These are phyloP conservation scores for Taenaris catops DNA, from an alignment of 2,888 invertebrate genomes.

Conservation along the genomic window DNA sequence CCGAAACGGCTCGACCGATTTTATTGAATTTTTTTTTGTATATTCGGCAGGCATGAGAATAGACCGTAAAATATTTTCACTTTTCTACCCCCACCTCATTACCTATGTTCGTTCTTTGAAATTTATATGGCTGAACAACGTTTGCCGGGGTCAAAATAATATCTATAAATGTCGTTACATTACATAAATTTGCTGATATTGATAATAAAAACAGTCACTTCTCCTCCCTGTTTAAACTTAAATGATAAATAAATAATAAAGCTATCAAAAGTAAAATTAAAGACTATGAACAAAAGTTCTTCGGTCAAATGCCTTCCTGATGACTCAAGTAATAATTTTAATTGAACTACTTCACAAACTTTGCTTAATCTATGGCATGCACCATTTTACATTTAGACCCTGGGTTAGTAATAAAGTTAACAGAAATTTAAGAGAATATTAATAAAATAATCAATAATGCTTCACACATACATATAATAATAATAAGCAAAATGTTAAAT, in stretches of 20 bases:
- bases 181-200: no score
- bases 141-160: no score
- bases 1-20: no score
- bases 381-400: slow-evolving; percentile 49
- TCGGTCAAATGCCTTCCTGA: slow-evolving; percentile 12
- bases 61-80: no score
- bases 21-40: no score
- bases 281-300: slow-evolving; percentile 21
- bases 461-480: slow-evolving; percentile 10
- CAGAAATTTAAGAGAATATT: slow-evolving; percentile 17
- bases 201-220: slow-evolving; percentile 12
- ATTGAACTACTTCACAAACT: slow-evolving; percentile 29
- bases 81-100: no score
- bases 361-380: slow-evolving; percentile 67
- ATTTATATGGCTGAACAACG: no score
- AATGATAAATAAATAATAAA: slow-evolving; percentile 27
- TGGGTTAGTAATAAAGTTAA: slow-evolving; percentile 44
- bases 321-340: slow-evolving; percentile 14
- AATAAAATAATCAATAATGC: background rate
- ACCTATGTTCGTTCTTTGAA: no score
- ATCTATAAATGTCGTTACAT: no score
- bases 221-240: slow-evolving; percentile 23
- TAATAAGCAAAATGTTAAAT: slow-evolving; percentile 27
- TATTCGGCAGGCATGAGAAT: no score
- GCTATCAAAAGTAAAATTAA: slow-evolving; percentile 26